These are phyloP conservation scores for Oreohelix idahoensis DNA, from an alignment of 1,140 invertebrate genomes.

Conservation along the genomic window DNA sequence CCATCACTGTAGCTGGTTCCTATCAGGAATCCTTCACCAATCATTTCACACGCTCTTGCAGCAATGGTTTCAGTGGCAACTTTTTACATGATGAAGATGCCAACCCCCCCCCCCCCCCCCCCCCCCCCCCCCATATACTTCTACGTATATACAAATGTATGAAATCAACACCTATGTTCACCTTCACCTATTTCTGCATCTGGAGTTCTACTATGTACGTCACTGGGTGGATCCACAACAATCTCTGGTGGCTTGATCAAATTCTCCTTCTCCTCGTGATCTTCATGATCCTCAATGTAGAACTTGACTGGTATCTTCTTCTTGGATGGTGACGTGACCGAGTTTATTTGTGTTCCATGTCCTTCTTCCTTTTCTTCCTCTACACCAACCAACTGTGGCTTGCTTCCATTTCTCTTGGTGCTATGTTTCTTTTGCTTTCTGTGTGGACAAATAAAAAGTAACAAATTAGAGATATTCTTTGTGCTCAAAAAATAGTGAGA, in stretches of 20 bases:
- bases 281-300: slow-evolving; percentile 61
- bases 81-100: too few relatives aligned
- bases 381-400: slow-evolving; percentile 38
- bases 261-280: slow-evolving; percentile 56
- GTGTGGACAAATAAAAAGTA: neutral
- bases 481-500: neutral
- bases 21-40: too few relatives aligned
- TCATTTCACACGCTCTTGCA: too few relatives aligned
- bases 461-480: neutral
- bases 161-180: neutral
- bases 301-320: slow-evolving; percentile 55
- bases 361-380: slow-evolving; percentile 41
- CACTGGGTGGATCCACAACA: slow-evolving; percentile 62
- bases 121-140: too few relatives aligned
- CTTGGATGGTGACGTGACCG: slow-evolving; percentile 43
- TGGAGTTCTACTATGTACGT: slow-evolving; percentile 35
- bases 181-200: neutral
- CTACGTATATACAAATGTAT: neutral
- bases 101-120: too few relatives aligned
- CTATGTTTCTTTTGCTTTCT: slow-evolving; percentile 49
- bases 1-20: too few relatives aligned
- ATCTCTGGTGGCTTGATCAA: slow-evolving; percentile 58
- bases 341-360: neutral
- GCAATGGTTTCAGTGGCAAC: too few relatives aligned
- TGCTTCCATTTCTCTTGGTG: slow-evolving; percentile 44